Evolutionary conservation across 2,113 vertebrate genomes (phyloP).

Genomic region (Stegastes partitus): DNA sequence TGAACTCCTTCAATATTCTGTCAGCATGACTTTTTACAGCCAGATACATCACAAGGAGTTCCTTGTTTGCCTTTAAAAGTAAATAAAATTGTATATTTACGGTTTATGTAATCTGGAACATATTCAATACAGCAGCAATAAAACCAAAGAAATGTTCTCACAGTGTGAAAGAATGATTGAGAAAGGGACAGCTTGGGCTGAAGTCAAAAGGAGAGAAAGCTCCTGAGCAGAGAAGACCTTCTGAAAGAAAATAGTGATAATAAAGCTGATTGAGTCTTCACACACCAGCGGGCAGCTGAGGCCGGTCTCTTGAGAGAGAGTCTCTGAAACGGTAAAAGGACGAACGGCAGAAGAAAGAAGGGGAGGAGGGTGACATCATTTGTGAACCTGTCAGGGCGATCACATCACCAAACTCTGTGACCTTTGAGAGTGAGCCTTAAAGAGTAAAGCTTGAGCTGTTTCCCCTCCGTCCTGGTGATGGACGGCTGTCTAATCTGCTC

Average conservation of each 20-base stretch:
- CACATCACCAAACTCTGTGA: slow-evolving; percentile 67
- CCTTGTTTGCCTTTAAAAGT: no score
- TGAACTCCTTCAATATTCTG: no score
- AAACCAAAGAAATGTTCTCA: no score
- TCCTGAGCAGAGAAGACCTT: slow-evolving; percentile 8
- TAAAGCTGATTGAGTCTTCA: slow-evolving; percentile 52
- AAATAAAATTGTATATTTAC: no score
- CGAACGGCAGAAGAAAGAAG: neutral
- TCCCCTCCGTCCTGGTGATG: slow-evolving; percentile 34
- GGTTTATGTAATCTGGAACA: no score
- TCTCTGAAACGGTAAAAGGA: slow-evolving; percentile 16
- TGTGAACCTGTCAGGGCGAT: slow-evolving; percentile 64
- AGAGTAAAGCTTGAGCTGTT: slow-evolving; percentile 42
- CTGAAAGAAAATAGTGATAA: slow-evolving; percentile 16
- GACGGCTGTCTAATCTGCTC: slow-evolving; percentile 51
- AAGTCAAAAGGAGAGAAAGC: neutral
- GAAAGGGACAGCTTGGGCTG: neutral
- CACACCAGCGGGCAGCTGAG: slow-evolving; percentile 22
- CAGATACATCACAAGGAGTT: no score
- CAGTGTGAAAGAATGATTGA: neutral
- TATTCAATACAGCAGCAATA: no score
- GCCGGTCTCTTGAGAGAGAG: neutral
- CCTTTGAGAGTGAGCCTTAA: slow-evolving; percentile 67
- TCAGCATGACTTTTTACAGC: no score
- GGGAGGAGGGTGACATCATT: slow-evolving; percentile 47